Conservation (phyloP, 1,140 invertebrate genomes). For the Caenorhabditis latens region DNA sequence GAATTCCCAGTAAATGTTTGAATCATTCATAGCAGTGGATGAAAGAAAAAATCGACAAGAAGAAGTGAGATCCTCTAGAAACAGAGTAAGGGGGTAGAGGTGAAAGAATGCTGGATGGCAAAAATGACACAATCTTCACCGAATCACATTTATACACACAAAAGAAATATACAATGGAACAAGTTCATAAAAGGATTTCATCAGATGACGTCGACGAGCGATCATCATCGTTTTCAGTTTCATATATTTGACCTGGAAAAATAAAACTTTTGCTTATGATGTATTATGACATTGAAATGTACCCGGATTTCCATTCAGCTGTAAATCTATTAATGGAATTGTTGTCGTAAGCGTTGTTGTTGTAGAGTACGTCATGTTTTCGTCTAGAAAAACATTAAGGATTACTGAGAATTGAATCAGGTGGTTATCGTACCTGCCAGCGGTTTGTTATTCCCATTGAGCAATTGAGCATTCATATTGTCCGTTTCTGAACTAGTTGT, state of each 20-base stretch:
- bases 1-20: conserved; percentile 6
- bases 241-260: conserved; percentile 68
- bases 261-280: neutral
- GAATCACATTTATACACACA: conserved; percentile 47
- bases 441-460: conserved; percentile 51
- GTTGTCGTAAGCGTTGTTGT: conserved; percentile 72
- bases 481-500: conserved; percentile 42
- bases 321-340: conserved; percentile 69
- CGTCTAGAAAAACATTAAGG: conserved; percentile 36
- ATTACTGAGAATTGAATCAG: neutral
- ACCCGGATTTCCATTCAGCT: conserved; percentile 62
- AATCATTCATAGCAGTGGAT: conserved; percentile 11
- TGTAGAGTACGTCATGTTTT: conserved; percentile 65
- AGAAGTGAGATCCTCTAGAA: conserved; percentile 34
- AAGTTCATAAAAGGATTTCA: conserved; percentile 70
- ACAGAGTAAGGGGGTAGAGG: neutral
- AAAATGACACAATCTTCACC: conserved; percentile 38
- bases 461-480: conserved; percentile 49
- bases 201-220: conserved; percentile 72
- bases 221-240: conserved; percentile 69
- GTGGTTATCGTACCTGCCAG: neutral
- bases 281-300: neutral
- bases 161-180: conserved; percentile 16
- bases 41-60: conserved; percentile 9
- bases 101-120: conserved; percentile 47